Percentiles rank a stretch among this genome's conserved stretches.
phyloP scores from a whole-genome alignment of 2,888 invertebrate genomes.

The Lepeophtheirus nordmannii region DNA sequence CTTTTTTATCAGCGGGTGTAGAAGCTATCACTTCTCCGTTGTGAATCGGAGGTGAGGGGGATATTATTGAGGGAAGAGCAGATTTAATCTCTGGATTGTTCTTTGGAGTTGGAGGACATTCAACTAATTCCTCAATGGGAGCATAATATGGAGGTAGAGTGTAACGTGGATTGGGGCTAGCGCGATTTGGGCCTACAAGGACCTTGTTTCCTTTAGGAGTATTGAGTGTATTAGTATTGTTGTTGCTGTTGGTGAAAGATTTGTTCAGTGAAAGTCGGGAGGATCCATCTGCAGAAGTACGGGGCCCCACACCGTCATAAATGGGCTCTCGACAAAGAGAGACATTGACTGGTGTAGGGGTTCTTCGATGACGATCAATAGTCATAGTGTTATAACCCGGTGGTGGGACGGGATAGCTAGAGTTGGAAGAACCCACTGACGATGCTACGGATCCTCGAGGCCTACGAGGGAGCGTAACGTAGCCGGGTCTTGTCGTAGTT shows the following conservation, averaged over 20 bases:
- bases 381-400: not conserved
- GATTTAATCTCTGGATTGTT: not conserved
- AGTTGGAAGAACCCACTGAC: not conserved
- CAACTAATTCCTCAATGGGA: conserved; percentile 18
- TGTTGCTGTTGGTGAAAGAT: conserved; percentile 27
- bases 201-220: conserved; percentile 22
- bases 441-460: conserved; percentile 32
- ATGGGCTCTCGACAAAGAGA: conserved; percentile 43
- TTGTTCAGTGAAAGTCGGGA: conserved; percentile 70
- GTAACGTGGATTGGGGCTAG: conserved; percentile 24
- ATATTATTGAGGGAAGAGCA: too few relatives aligned
- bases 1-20: not conserved
- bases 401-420: not conserved
- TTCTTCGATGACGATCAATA: not conserved
- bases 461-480: conserved; percentile 29
- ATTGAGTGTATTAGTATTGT: conserved; percentile 18
- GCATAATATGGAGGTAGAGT: conserved; percentile 26
- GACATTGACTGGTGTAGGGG: not conserved
- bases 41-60: not conserved
- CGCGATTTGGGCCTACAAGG: conserved; percentile 25
- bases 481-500: conserved; percentile 28
- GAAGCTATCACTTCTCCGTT: not conserved
- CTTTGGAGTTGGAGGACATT: conserved; percentile 21
- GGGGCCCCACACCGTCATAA: conserved; percentile 77
- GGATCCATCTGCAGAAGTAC: conserved; percentile 64